phyloP scores from a whole-genome alignment of 2,797 vertebrate genomes.

The Chelidonichthys spinosus region DNA sequence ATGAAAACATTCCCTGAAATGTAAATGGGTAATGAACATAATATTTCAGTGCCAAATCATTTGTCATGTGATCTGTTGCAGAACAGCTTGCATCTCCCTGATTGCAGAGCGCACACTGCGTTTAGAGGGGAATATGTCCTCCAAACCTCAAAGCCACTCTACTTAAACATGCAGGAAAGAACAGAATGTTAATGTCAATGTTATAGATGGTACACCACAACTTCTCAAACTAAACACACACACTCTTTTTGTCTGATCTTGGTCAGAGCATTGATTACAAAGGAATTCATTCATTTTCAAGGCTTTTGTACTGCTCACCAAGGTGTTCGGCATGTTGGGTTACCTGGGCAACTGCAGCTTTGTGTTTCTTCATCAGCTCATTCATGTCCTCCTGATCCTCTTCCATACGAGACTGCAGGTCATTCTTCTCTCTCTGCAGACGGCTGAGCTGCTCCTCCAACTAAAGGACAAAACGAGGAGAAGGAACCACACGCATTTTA shows the following conservation, averaged over 20 bases:
- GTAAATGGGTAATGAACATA: conserved; percentile 31
- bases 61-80: conserved; percentile 52
- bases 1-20: conserved; percentile 12
- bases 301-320: conserved; percentile 9
- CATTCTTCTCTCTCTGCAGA: conserved; percentile 96
- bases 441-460: conserved; percentile 97
- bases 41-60: conserved; percentile 38
- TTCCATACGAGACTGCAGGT: conserved; percentile 95
- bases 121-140: conserved; percentile 53
- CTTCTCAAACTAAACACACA: neutral
- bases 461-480: conserved; percentile 76
- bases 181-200: conserved; percentile 13
- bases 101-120: conserved; percentile 52
- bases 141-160: conserved; percentile 46
- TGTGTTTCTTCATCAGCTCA: conserved; percentile 99
- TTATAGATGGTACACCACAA: neutral
- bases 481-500: conserved; percentile 41
- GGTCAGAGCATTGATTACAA: neutral
- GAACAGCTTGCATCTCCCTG: conserved; percentile 58
- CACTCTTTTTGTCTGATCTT: neutral
- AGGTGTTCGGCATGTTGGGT: conserved; percentile 20
- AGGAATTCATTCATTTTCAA: neutral
- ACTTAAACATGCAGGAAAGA: conserved; percentile 34
- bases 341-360: conserved; percentile 95
- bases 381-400: conserved; percentile 99